Conservation (phyloP, 2,888 invertebrate species). For the Polymixis flavicincta region DNA sequence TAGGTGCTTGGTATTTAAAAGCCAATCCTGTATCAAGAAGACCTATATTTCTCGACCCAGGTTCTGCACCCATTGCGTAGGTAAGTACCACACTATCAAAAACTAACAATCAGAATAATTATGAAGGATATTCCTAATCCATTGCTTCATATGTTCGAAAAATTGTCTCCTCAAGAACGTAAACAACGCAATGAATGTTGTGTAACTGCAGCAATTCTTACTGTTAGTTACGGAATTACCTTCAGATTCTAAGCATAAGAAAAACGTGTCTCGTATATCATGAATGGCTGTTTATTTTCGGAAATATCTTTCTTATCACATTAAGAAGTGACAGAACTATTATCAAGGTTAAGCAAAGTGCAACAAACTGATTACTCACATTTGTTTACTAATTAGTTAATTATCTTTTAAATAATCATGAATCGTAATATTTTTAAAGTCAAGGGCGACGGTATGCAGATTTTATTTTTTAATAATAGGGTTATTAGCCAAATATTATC, state of each 20-base stretch:
- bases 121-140: no score
- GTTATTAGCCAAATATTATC: slow-evolving; percentile 34
- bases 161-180: no score
- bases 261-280: neutral
- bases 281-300: slow-evolving; percentile 27
- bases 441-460: slow-evolving; percentile 9
- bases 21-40: no score
- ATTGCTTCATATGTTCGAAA: no score
- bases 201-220: no score
- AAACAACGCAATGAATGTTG: no score
- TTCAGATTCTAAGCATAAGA: neutral
- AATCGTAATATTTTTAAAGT: slow-evolving; percentile 16
- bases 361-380: slow-evolving; percentile 47
- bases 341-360: slow-evolving; percentile 48
- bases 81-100: no score
- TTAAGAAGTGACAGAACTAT: neutral
- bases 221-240: no score
- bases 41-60: neutral
- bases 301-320: slow-evolving; percentile 14
- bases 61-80: neutral
- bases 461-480: slow-evolving; percentile 1
- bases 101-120: no score
- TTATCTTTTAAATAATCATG: slow-evolving; percentile 16
- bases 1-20: neutral
- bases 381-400: slow-evolving; percentile 32